Conservation (phyloP, 1,140 invertebrate species). For the Caenorhabditis briggsae region DNA sequence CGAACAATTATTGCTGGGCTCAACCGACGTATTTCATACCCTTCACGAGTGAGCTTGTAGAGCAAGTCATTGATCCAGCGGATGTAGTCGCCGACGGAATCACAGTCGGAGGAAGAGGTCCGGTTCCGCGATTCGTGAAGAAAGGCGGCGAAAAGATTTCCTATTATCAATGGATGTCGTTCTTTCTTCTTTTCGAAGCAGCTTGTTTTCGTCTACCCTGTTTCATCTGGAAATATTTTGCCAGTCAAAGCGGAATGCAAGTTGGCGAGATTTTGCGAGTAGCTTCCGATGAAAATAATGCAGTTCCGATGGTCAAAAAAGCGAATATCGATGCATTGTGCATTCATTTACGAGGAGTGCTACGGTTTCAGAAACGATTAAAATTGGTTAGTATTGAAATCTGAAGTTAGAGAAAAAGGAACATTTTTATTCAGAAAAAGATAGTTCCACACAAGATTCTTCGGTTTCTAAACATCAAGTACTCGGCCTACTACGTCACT, state of each 20-base stretch:
- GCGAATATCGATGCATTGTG: conserved; percentile 72
- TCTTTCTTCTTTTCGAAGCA: conserved; percentile 79
- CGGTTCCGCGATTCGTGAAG: conserved; percentile 14
- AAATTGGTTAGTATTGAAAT: conserved; percentile 66
- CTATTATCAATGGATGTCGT: conserved; percentile 80
- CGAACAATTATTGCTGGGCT: conserved; percentile 75
- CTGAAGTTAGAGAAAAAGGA: background rate
- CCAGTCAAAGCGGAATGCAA: conserved; percentile 73
- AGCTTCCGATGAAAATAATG: conserved; percentile 72
- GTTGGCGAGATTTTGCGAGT: conserved; percentile 75
- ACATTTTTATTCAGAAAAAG: conserved; percentile 68
- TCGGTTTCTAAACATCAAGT: conserved; percentile 75
- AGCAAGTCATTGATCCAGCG: conserved; percentile 34
- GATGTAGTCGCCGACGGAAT: conserved; percentile 30
- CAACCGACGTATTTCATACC: conserved; percentile 76
- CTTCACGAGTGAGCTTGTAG: conserved; percentile 65
- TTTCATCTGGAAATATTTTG: conserved; percentile 79
- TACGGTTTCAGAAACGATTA: conserved; percentile 72
- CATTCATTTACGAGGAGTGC: conserved; percentile 72
- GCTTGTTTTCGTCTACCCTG: conserved; percentile 79
- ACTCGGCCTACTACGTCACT: conserved; percentile 73
- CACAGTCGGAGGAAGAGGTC: background rate
- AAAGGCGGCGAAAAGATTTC: conserved; percentile 61
- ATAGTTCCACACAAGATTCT: conserved; percentile 74
- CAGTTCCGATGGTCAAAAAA: conserved; percentile 71